Evolutionary conservation across 2,113 vertebrate genomes (phyloP), one percentile per base, ranked within the genome.

Genomic region (Tragelaphus strepsiceros): DNA sequence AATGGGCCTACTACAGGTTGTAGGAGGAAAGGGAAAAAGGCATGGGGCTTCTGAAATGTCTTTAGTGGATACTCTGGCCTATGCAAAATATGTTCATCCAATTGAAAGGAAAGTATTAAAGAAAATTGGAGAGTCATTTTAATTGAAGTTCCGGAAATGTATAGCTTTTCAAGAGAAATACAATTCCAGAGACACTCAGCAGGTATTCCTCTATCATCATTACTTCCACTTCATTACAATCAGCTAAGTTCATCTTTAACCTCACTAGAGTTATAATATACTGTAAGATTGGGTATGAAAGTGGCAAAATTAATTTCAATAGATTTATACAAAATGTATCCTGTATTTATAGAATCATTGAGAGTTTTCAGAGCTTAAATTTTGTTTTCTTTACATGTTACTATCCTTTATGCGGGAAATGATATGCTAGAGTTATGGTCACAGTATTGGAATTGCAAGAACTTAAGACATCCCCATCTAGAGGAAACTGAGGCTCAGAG

Each of bases 371-470:
- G 49, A 95, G 35, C 64, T 51, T 30, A 8, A 88, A 91, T 94
- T 97, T 91, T 49, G 49, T 91, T 91, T 83, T 96, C 59, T 28
- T 84, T 71, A 64, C 77, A 96, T 67, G 30, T 91, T 91, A 53
- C 56, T n/a, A 88, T 90, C n/a, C 30, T 87, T 88, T 61, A 39
- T 78, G 59, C 30, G 43, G 11, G 35, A 95, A 64, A 51, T 88
- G 16, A 80, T 61, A 71, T 32, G n/a, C 62, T 92, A 85, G 35
- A 91, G 39, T 30, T 91, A 16, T 88, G n/a, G 43, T 92, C 43
- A 85, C 9, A 28, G 46, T 71, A 51, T 92, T 85, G 8, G 58
- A 84, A 95, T 28, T 85, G 22, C 5, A 71, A 84, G n/a, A 74
- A 91, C 13, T 85, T 97, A 85, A 95, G n/a, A 49, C 30, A 90